Base-by-base conservation (phyloP, 2,888 invertebrate genomes). In the Panopea generosa region DNA sequence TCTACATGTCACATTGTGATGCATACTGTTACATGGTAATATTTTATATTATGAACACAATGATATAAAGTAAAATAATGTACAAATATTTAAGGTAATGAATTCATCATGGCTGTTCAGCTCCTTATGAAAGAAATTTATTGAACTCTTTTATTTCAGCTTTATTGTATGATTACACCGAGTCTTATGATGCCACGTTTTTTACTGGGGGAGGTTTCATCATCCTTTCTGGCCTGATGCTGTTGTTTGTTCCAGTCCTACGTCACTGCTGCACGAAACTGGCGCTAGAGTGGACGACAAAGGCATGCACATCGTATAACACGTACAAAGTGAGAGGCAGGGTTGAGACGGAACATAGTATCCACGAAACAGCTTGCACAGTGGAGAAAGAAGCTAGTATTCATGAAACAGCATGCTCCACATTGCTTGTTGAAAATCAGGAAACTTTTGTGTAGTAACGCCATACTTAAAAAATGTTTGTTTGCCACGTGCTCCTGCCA, bases 181-280 rank as follows among this genome's bases (percentile, higher is more conserved):
- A 95, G 94, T 95, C 47, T 94, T 95, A 86, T 96, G 96, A 53
- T 95, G 95, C 22, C 93, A 96, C 75, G 94, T 96, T 6, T 95
- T 95, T 86, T 94, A 95, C 89, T 95, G 95, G 96, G 40, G 97
- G 97, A 0, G 93, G 96, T 26, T 96, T 96, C 93, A 96, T 97
- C 83, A 95, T 95, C 0, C 63, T 96, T 14, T 96, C 96, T 1
- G 97, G 97, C 0, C n/a, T 84, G 11, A 57, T 88, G 49, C 40
- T 89, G 22, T 73, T 88, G 47, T 53, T 84, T 16, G 83, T 86
- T 2, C 83, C 84, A 4, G 18, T 76, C 22, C 47, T 66, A 24
- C 63, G 67, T n/a, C 43, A 40, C 24, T 73, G 61, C 33, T 45
- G 59, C 22, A 52, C 11, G 6, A 26, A 22, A 24, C 22, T 47